Percentiles rank a stretch among this genome's conserved stretches.
Evolutionary conservation across 2,113 vertebrate genomes (phyloP).

Genomic region (Stictonetta naevosa): DNA sequence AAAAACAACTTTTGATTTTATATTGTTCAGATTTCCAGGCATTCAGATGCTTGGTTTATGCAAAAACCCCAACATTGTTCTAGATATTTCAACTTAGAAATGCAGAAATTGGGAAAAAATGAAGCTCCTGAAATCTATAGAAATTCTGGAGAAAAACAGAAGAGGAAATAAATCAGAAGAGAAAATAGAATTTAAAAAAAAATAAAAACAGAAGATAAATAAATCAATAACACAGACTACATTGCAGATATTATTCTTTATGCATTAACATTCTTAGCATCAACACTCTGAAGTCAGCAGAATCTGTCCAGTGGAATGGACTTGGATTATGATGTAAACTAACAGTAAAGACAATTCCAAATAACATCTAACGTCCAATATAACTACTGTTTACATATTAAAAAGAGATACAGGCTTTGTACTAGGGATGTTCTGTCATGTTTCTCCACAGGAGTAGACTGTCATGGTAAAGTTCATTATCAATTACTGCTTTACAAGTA

Average conservation of each 20-base stretch:
- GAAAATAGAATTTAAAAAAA: no score
- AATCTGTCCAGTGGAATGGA: conserved; percentile 31
- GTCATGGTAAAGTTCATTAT: conserved; percentile 87
- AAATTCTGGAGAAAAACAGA: not conserved
- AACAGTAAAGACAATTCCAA: conserved; percentile 79
- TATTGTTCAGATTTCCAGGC: not conserved
- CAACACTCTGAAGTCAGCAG: conserved; percentile 8
- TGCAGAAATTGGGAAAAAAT: not conserved
- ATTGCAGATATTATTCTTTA: not conserved
- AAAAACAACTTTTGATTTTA: not conserved
- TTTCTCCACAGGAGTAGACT: conserved; percentile 86
- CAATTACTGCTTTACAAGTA: conserved; percentile 87
- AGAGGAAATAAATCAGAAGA: no score
- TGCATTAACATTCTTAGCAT: conserved; percentile 8
- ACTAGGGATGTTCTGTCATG: conserved; percentile 87
- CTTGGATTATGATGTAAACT: conserved; percentile 77
- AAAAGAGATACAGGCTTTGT: conserved; percentile 83
- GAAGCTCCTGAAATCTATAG: not conserved
- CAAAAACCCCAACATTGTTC: not conserved
- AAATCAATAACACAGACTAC: not conserved
- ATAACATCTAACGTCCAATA: conserved; percentile 83
- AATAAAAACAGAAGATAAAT: not conserved
- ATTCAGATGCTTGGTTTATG: not conserved
- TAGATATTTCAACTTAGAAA: not conserved
- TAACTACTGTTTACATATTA: conserved; percentile 87